phyloP scores from a whole-genome alignment of 2,888 invertebrate genomes.

The Salticus scenicus region DNA sequence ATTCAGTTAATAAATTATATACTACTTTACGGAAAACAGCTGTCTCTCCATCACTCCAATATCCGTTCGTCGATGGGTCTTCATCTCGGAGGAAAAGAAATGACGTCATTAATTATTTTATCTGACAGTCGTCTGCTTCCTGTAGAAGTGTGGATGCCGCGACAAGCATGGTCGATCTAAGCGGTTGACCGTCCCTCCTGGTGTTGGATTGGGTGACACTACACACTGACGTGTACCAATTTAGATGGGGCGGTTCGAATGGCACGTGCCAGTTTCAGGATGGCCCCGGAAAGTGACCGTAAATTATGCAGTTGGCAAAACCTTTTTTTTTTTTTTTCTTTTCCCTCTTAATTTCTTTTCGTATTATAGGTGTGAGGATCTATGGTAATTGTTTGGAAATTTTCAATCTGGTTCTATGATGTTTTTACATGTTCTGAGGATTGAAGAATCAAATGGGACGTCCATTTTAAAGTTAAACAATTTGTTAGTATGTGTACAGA shows the following conservation, averaged over 20 bases:
- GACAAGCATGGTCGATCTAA: constrained; percentile 4
- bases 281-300: too few species aligned
- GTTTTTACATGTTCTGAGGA: too few species aligned
- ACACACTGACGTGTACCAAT: not conserved
- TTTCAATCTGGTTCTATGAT: too few species aligned
- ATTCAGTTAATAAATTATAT: constrained; percentile 6
- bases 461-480: too few species aligned
- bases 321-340: too few species aligned
- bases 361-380: too few species aligned
- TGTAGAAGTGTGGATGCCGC: not conserved
- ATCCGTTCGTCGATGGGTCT: constrained; percentile 1
- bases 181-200: not conserved
- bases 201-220: not conserved
- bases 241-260: too few species aligned
- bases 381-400: too few species aligned
- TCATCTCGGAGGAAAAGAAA: not conserved
- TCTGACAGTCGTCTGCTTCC: constrained; percentile 9
- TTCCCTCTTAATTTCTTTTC: too few species aligned
- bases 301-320: too few species aligned
- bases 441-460: too few species aligned
- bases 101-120: not conserved
- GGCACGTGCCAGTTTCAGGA: not conserved
- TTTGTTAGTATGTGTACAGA: too few species aligned
- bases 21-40: not conserved
- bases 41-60: not conserved